These are phyloP conservation scores for Neoascia interrupta DNA, from an alignment of 2,888 invertebrate genomes.

Conservation along the genomic window DNA sequence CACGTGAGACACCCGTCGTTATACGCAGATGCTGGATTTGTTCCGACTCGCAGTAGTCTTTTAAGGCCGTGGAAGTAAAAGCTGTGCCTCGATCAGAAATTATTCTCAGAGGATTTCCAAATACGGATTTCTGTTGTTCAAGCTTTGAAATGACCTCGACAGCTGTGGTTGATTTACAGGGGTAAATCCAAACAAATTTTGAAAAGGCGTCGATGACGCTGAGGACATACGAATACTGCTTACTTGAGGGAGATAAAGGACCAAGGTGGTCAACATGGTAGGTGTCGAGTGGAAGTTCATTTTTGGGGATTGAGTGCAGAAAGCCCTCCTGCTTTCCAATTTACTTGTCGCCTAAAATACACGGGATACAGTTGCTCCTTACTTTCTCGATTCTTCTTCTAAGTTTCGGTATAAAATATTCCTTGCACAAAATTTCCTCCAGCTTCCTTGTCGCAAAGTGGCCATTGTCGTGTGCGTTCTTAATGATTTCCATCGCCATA, in stretches of 20 bases:
- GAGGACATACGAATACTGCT: neutral
- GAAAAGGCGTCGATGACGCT: neutral
- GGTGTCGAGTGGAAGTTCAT: no score
- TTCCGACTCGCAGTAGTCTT: constrained; percentile 23
- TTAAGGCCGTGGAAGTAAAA: constrained; percentile 49
- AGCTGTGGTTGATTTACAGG: no score
- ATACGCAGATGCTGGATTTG: constrained; percentile 21
- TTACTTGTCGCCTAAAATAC: constrained; percentile 22
- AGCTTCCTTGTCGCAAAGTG: neutral
- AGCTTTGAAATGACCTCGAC: constrained; percentile 16
- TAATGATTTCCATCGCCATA: neutral
- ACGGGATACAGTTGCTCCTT: constrained; percentile 9
- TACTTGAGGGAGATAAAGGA: neutral
- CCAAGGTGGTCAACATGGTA: constrained; percentile 50
- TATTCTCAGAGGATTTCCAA: constrained; percentile 45
- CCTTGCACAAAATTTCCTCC: neutral
- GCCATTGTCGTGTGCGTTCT: neutral
- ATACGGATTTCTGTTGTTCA: constrained; percentile 2
- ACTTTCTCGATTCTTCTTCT: neutral
- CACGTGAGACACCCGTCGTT: constrained; percentile 47
- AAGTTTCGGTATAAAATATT: constrained; percentile 8
- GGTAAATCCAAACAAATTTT: constrained; percentile 3
- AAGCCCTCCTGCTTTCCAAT: constrained; percentile 62
- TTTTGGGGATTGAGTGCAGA: neutral
- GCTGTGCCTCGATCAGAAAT: constrained; percentile 53